These are phyloP conservation scores for Drosophila fungiperda DNA, from an alignment of 2,888 invertebrate genomes.

Conservation along the genomic window DNA sequence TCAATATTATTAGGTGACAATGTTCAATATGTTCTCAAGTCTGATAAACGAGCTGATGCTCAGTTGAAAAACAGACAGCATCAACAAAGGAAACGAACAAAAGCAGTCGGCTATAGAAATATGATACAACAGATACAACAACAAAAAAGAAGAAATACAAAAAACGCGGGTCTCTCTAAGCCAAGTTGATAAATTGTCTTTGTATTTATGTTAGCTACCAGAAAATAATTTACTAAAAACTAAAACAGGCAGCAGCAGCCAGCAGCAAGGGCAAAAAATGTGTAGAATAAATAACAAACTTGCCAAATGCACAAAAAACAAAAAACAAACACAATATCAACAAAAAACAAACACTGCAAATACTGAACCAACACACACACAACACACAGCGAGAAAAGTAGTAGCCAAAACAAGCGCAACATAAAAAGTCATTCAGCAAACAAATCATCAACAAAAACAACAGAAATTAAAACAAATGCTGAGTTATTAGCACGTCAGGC, in stretches of 20 bases:
- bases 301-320: conserved; percentile 29
- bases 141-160: neutral
- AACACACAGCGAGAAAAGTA: conserved; percentile 20
- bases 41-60: conserved; percentile 71
- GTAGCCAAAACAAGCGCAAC: conserved; percentile 24
- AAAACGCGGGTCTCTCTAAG: conserved; percentile 43
- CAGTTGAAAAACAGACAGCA: conserved; percentile 24
- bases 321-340: conserved; percentile 24
- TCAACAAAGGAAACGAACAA: conserved; percentile 29
- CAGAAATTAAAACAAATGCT: conserved; percentile 66
- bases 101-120: conserved; percentile 6
- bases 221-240: conserved; percentile 76
- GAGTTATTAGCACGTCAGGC: conserved; percentile 73
- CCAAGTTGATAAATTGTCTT: conserved; percentile 76
- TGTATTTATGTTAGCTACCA: conserved; percentile 73
- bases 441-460: conserved; percentile 30
- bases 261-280: conserved; percentile 39
- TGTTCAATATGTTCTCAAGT: conserved; percentile 68
- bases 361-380: conserved; percentile 17
- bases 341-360: conserved; percentile 23
- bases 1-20: conserved; percentile 81
- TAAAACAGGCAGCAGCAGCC: conserved; percentile 58
- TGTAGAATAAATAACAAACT: conserved; percentile 52
- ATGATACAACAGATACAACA: conserved; percentile 3
- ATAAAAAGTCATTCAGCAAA: conserved; percentile 45